Conservation (phyloP, 2,888 invertebrate species). For the Spodoptera littoralis region DNA sequence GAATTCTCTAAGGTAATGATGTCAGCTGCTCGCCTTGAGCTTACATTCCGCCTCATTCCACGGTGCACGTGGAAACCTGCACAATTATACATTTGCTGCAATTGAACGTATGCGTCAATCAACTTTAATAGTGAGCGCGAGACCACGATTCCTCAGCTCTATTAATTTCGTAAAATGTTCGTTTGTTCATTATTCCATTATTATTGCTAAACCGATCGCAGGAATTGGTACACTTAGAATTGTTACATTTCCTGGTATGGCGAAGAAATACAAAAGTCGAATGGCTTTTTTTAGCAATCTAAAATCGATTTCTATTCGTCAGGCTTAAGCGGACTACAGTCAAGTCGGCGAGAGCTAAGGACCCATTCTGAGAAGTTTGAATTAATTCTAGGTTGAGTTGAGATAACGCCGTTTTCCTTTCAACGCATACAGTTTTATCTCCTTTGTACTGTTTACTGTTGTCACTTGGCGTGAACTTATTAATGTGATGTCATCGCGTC, state of each 20-base stretch:
- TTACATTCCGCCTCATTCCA: conserved; percentile 72
- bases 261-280: conserved; percentile 13
- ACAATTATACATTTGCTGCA: conserved; percentile 69
- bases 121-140: conserved; percentile 62
- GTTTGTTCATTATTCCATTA: conserved; percentile 33
- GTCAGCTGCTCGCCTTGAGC: conserved; percentile 79
- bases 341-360: conserved; percentile 6
- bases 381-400: conserved; percentile 31
- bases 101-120: conserved; percentile 70
- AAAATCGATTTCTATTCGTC: conserved; percentile 20
- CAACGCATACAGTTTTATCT: conserved; percentile 38
- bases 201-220: conserved; percentile 39
- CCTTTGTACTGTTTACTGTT: conserved; percentile 62
- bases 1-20: conserved; percentile 71
- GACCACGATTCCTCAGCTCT: conserved; percentile 41
- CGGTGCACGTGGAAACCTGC: conserved; percentile 73
- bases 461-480: conserved; percentile 64
- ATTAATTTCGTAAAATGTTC: conserved; percentile 47
- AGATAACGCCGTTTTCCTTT: conserved; percentile 40
- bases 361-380: conserved; percentile 26
- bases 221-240: conserved; percentile 20
- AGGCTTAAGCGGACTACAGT: background rate
- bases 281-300: conserved; percentile 17
- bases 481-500: conserved; percentile 62
- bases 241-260: conserved; percentile 20